Evolutionary conservation across 35 echinoderm and acorn worm genomes (phyloP), one percentile per base, ranked within the genome.

Genomic region (Patiria miniata): DNA sequence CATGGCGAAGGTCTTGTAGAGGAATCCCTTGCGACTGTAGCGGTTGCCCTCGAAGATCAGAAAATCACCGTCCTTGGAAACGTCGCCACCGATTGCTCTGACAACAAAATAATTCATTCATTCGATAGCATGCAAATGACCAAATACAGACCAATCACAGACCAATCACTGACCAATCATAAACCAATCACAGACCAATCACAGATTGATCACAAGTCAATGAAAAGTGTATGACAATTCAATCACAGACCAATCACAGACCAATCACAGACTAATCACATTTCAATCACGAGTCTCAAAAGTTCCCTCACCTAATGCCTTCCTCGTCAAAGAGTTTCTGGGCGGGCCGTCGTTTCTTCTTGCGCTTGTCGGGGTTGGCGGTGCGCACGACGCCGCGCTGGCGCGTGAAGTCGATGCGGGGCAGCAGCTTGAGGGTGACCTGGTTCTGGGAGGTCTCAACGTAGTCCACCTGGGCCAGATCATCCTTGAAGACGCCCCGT

Each of bases 1-100:
- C 86, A 99, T 83, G 12, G 93, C 96, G 79, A 99, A 88, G 12
- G 89, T 98, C 87, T 99, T 99, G 83, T 91, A 95, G 38, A 99
- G 68, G 77, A 90, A 99, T 18, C 96, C 96, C 36, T 94, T 99
- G 39, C 92, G 83, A 39, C 96, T 99, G 93, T 92, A 99, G 7
- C 96, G 81, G 54, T 99, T 99, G 7, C 96, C 96, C 69, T 99
- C 96, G 86, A 99, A 98, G 5, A 99, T 90, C 1, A 89, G 53
- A 29, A 87, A 99, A 39, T 99, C 96, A 92, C 96, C 96, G 83
- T 99, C 96, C 1, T 89, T 95, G n/a, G 87, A 89, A 0, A 99
- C 88, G 17, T 99, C 96, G 36, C 96, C 96, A 17, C 96, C 92
- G 39, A 99, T 86, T 15, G 83, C 82, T 36, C 95, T 93, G 80